These are phyloP conservation scores for Myopa tessellatipennis DNA, from an alignment of 2,888 invertebrate genomes.

Conservation along the genomic window DNA sequence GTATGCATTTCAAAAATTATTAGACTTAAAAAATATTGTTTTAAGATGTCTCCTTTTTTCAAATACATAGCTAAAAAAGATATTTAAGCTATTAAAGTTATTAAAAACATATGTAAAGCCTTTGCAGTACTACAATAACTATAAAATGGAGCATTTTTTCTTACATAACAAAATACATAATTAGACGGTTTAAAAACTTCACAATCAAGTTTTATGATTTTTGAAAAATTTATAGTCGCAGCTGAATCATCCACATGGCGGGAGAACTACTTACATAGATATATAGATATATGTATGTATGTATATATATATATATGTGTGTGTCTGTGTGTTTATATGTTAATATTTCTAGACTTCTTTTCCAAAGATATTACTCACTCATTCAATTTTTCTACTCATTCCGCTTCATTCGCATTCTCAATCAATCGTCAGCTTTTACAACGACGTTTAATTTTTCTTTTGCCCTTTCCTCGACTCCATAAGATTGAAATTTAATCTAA, in stretches of 20 bases:
- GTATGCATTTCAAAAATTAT: too few relatives aligned
- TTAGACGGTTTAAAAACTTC: too few relatives aligned
- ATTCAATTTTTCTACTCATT: background rate
- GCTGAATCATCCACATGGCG: background rate
- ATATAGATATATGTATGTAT: too few relatives aligned
- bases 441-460: slow-evolving; percentile 13
- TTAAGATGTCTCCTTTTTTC: too few relatives aligned
- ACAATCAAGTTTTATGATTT: background rate
- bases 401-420: slow-evolving; percentile 14
- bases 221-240: background rate
- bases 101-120: too few relatives aligned
- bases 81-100: too few relatives aligned
- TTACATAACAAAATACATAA: too few relatives aligned
- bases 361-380: slow-evolving; percentile 17
- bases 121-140: too few relatives aligned
- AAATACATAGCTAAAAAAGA: too few relatives aligned
- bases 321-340: background rate
- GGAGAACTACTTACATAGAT: background rate
- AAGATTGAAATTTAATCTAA: slow-evolving; percentile 30
- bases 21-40: too few relatives aligned
- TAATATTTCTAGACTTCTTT: background rate
- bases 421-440: background rate
- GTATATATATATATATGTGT: too few relatives aligned
- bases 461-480: slow-evolving; percentile 1
- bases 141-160: too few relatives aligned